These are phyloP conservation scores for Campoletis sonorensis DNA, from an alignment of 1,140 invertebrate species.

Conservation along the genomic window DNA sequence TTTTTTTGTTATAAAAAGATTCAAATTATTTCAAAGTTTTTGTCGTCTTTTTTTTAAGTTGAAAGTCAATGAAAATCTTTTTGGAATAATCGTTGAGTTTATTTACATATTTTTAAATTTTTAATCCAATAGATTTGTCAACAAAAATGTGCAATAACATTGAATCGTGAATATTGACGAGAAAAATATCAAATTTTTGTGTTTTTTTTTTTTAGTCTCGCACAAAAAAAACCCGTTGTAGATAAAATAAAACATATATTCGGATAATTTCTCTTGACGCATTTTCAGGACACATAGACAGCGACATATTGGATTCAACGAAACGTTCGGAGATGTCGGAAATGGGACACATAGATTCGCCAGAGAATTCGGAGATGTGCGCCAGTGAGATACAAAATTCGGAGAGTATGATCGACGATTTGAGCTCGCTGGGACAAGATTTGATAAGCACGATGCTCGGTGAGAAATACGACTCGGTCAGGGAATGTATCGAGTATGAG, in stretches of 20 bases:
- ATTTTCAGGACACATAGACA: slow-evolving; percentile 70
- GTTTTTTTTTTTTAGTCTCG: too few species aligned
- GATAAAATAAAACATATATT: slow-evolving; percentile 45
- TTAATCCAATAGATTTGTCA: too few species aligned
- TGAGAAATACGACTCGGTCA: slow-evolving; percentile 75
- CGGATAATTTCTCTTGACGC: slow-evolving; percentile 63
- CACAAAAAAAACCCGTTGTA: too few species aligned
- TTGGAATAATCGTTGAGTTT: too few species aligned
- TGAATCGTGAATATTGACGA: too few species aligned
- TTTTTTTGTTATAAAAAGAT: too few species aligned
- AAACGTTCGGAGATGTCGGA: slow-evolving; percentile 69
- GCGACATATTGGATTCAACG: slow-evolving; percentile 71
- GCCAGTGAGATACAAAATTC: slow-evolving; percentile 83
- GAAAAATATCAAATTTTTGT: too few species aligned
- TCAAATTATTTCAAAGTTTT: too few species aligned
- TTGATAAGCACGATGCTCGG: slow-evolving; percentile 80
- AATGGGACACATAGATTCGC: slow-evolving; percentile 88
- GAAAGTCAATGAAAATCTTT: too few species aligned
- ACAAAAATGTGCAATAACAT: too few species aligned
- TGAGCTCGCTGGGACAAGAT: slow-evolving; percentile 84
- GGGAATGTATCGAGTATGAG: slow-evolving; percentile 67
- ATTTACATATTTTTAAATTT: too few species aligned
- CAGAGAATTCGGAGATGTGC: slow-evolving; percentile 85
- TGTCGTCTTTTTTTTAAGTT: too few species aligned
- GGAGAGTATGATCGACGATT: slow-evolving; percentile 86